These are phyloP conservation scores for Micromys minutus DNA, from an alignment of 2,113 vertebrate genomes.

Conservation along the genomic window DNA sequence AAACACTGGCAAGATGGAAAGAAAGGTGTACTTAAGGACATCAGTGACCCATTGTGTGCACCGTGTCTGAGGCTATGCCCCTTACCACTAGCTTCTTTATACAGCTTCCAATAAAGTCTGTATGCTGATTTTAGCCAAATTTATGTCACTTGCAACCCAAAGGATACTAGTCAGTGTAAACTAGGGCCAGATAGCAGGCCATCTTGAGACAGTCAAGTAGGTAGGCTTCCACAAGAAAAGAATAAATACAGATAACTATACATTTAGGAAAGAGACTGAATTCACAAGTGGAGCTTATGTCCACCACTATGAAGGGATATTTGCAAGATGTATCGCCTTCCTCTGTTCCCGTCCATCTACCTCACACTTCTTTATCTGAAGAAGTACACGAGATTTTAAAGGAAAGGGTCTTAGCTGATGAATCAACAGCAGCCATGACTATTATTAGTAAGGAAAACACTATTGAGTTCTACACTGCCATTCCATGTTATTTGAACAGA, in stretches of 20 bases:
- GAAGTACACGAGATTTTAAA: constrained; percentile 3
- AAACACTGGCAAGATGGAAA: background rate
- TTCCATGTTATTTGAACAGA: background rate
- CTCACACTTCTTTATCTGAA: background rate
- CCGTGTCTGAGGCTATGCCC: background rate
- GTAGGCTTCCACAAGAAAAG: background rate
- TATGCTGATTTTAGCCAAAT: background rate
- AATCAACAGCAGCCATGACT: background rate
- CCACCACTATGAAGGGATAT: background rate
- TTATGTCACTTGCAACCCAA: background rate
- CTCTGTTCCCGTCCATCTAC: background rate
- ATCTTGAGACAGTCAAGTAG: background rate
- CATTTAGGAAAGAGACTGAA: background rate
- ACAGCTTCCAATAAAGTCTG: background rate
- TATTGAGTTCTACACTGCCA: background rate
- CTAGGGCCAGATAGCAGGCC: background rate
- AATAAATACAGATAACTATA: background rate
- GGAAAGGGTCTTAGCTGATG: background rate
- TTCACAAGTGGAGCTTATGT: background rate
- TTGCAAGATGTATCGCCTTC: background rate
- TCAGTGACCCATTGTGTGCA: background rate
- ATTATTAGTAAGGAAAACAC: background rate
- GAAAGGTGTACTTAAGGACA: background rate
- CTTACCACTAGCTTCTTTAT: background rate
- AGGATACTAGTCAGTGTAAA: background rate